Evolutionary conservation across 2,113 vertebrate genomes (phyloP), one percentile per base, ranked within the genome.

Genomic region (Psettodes erumei): DNA sequence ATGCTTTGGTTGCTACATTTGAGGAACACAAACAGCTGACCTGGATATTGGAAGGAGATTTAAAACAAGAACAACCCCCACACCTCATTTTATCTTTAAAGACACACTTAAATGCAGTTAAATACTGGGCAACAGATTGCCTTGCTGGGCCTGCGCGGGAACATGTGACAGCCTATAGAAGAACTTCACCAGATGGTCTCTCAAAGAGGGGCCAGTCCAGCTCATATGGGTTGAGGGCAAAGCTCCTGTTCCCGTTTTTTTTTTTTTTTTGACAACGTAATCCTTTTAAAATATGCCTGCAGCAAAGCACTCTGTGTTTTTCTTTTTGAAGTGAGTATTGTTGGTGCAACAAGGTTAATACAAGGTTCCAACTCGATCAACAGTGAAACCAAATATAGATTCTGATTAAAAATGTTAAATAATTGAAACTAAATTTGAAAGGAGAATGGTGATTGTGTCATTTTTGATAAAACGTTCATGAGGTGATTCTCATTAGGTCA

Each of bases 101-200:
- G 43, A 73, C 19, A 67, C 30, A 67, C 28, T 50, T 71, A 65
- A 75, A 69, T 53, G 68, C 38, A 37, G 79, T 77, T 86, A 64
- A 76, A 84, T 79, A 50, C 66, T 61, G 69, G 5, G 27, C 38
- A 33, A 75, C 85, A 90, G 80, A 86, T 86, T 90, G 79, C 43
- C 42, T 62, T 64, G 61, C 67, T 72, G 60, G 59, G 56, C 30
- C 35, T 62, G 38, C 13, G 18, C 11, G 5, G 10, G 62, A 48
- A 61, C 86, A 90, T 82, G 88, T 88, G 82, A 86, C 79, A 1
- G 73, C 70, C 81, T 69, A 71, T 66, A 69, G 75, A 88, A 62
- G 69, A 83, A 84, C 42, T 70, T 85, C 82, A 90, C 76, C 90
- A 93, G 89, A 92, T 92, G 91, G 90, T 85, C 85, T 81, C 83